Conservation (phyloP, 2,113 vertebrate genomes). For the Smithornis capensis region DNA sequence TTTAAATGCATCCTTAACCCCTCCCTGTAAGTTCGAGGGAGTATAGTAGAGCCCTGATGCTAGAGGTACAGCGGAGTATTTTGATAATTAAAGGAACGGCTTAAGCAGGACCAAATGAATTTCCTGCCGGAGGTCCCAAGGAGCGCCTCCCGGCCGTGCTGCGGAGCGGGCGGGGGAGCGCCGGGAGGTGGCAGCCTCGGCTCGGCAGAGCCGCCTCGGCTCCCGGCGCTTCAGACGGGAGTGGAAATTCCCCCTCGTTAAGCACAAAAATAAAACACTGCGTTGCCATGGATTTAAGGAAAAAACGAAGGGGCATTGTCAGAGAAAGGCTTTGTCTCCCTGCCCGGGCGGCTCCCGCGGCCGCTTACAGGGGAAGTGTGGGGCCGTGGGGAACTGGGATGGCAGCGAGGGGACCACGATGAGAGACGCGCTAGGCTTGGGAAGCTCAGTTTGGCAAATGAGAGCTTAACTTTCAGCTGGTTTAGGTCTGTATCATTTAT, state of each 20-base stretch:
- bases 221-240: fast-evolving
- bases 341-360: background rate
- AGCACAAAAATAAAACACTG: background rate
- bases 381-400: fast-evolving
- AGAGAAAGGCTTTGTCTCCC: background rate
- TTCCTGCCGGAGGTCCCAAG: fast-evolving
- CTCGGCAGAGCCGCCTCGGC: background rate
- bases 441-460: fast-evolving
- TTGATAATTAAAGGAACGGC: fast-evolving
- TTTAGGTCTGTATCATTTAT: background rate
- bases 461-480: background rate
- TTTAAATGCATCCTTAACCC: background rate
- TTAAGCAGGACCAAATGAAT: fast-evolving
- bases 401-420: fast-evolving
- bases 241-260: background rate
- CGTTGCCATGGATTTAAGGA: background rate
- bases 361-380: fast-evolving
- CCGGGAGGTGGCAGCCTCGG: constrained; percentile 75
- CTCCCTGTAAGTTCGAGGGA: fast-evolving
- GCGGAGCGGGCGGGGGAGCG: background rate
- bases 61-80: fast-evolving
- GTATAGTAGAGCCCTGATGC: fast-evolving
- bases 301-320: background rate
- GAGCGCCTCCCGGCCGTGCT: background rate
- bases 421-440: fast-evolving